Percentiles rank a stretch among this genome's conserved stretches.
These are phyloP conservation scores for Bemisia tabaci DNA, from an alignment of 1,140 invertebrate genomes.

Conservation along the genomic window DNA sequence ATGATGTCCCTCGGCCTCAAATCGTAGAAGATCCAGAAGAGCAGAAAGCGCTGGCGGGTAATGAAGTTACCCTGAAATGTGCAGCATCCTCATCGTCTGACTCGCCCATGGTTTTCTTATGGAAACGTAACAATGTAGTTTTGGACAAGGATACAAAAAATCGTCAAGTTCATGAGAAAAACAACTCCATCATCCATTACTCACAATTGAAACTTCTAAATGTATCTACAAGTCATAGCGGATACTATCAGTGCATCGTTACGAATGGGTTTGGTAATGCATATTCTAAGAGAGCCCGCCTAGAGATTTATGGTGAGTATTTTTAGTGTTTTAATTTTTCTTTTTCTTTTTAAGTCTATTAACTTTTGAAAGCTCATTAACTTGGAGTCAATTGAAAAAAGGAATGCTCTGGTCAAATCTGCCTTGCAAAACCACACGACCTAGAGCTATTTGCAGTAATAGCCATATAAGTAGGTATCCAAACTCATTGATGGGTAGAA, in stretches of 20 bases:
- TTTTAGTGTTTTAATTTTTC: too few species aligned
- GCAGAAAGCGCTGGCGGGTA: constrained; percentile 68
- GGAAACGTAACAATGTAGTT: constrained; percentile 80
- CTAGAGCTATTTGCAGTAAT: too few species aligned
- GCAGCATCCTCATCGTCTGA: constrained; percentile 49
- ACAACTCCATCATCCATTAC: constrained; percentile 7
- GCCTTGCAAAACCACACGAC: too few species aligned
- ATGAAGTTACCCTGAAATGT: constrained; percentile 67
- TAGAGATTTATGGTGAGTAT: constrained; percentile 63
- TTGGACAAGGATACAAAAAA: constrained; percentile 26
- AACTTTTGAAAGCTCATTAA: too few species aligned
- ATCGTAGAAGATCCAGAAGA: constrained; percentile 66
- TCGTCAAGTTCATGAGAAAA: constrained; percentile 2
- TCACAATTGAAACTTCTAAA: constrained; percentile 40
- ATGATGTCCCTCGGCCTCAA: constrained; percentile 70
- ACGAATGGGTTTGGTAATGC: constrained; percentile 77
- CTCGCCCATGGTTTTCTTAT: constrained; percentile 57
- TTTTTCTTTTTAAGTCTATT: too few species aligned
- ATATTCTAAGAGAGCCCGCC: constrained; percentile 72
- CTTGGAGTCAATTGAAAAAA: too few species aligned
- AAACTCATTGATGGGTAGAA: too few species aligned
- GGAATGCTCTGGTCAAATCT: too few species aligned
- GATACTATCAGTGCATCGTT: constrained; percentile 85
- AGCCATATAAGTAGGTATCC: too few species aligned
- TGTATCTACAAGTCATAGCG: constrained; percentile 60